Percentiles rank a stretch among this genome's conserved stretches.
Conservation (phyloP, 2,888 invertebrate genomes). For the Latrodectus elegans region DNA sequence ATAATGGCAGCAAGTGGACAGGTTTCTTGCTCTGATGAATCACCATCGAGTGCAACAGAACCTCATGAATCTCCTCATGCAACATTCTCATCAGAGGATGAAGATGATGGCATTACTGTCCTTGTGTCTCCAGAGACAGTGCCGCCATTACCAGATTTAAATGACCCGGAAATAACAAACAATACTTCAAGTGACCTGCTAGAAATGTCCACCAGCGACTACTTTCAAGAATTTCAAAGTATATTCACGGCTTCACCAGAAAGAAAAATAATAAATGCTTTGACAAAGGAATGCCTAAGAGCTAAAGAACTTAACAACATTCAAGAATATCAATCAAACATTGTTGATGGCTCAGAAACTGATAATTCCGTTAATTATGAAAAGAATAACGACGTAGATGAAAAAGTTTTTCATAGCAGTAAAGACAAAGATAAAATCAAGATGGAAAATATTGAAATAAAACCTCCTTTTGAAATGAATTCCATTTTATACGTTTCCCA, state of each 20-base stretch:
- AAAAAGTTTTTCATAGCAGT: not conserved
- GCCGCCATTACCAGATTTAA: not conserved
- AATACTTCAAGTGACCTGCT: not conserved
- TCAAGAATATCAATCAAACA: not conserved
- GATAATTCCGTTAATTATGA: not conserved
- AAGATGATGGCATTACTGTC: conserved; percentile 37
- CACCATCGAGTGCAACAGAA: not conserved
- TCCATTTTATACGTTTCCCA: not conserved
- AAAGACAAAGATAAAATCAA: not conserved
- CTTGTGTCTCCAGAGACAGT: conserved; percentile 11
- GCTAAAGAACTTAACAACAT: too few species aligned
- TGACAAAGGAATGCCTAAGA: conserved; percentile 26
- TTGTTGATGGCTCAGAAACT: not conserved
- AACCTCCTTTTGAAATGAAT: not conserved
- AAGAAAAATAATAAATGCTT: conserved; percentile 29
- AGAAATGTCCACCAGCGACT: conserved; percentile 33
- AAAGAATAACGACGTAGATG: not conserved
- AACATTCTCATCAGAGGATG: conserved; percentile 22
- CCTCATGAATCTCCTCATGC: not conserved
- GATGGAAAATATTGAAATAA: not conserved
- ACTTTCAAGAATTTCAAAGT: conserved; percentile 42
- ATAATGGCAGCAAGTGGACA: not conserved
- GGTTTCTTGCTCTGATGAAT: conserved; percentile 17
- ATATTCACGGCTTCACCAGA: conserved; percentile 38
- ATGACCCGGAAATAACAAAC: not conserved